phyloP scores from a whole-genome alignment of 2,888 invertebrate species.

The Eulithis prunata region DNA sequence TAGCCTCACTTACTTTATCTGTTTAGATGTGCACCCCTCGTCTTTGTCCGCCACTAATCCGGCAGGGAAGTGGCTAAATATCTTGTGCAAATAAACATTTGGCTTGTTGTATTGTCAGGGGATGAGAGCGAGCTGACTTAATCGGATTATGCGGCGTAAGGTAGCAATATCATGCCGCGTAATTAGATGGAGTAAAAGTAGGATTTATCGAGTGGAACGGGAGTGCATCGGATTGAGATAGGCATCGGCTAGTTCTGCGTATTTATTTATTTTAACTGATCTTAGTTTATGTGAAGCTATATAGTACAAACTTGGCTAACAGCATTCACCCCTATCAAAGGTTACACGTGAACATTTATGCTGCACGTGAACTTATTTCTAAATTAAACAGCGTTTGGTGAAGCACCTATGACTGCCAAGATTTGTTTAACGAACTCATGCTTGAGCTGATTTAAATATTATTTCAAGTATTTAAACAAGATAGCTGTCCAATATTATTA shows the following conservation, averaged over 20 bases:
- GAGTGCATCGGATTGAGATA: conserved; percentile 36
- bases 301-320: conserved; percentile 4
- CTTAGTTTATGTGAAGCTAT: conserved; percentile 8
- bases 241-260: conserved; percentile 31
- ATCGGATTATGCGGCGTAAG: conserved; percentile 78
- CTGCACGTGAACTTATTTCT: too few species aligned
- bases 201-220: conserved; percentile 56
- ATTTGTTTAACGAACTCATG: conserved; percentile 4
- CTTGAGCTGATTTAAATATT: conserved; percentile 15
- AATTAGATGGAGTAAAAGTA: conserved; percentile 66
- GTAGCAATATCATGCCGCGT: conserved; percentile 63
- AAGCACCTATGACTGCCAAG: background rate
- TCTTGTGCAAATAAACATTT: conserved; percentile 84
- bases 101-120: conserved; percentile 74
- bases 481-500: conserved; percentile 36
- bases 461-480: conserved; percentile 26
- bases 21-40: conserved; percentile 63
- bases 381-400: background rate
- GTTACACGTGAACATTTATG: too few species aligned
- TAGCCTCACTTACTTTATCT: conserved; percentile 76
- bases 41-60: conserved; percentile 77
- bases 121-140: conserved; percentile 67
- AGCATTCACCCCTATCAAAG: background rate
- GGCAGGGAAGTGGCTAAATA: conserved; percentile 83
- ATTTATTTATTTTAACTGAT: conserved; percentile 22